phyloP scores from a whole-genome alignment of 2,888 invertebrate genomes.

The Zootermopsis nevadensis region DNA sequence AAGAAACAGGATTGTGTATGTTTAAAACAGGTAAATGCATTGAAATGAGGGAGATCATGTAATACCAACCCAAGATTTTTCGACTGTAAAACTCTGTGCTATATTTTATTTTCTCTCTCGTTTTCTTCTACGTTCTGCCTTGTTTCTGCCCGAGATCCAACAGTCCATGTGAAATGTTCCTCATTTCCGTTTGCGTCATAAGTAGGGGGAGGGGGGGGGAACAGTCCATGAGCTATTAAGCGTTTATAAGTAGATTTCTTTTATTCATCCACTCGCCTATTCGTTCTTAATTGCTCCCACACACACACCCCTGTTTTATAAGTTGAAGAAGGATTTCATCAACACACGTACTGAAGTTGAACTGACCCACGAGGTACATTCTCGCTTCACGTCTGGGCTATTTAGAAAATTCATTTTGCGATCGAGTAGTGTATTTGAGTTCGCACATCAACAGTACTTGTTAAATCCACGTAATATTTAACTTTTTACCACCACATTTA shows the following conservation, averaged over 20 bases:
- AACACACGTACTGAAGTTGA: not conserved
- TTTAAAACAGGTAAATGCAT: not conserved
- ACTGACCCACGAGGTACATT: too few relatives aligned
- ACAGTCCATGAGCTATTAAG: too few relatives aligned
- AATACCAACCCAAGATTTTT: not conserved
- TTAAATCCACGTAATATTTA: too few relatives aligned
- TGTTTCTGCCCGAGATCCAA: constrained; percentile 10
- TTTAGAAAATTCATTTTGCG: too few relatives aligned
- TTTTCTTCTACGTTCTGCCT: not conserved
- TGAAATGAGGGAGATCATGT: not conserved
- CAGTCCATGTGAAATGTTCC: constrained; percentile 42
- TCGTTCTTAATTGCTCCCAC: constrained; percentile 14
- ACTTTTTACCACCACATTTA: too few relatives aligned
- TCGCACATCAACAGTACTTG: too few relatives aligned
- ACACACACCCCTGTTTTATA: not conserved
- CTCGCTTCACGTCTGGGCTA: too few relatives aligned
- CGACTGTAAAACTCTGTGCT: not conserved
- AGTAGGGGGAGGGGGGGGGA: not conserved
- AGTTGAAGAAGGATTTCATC: not conserved
- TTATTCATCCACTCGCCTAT: not conserved
- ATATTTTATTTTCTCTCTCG: not conserved
- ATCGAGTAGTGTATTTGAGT: too few relatives aligned
- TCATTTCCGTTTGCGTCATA: constrained; percentile 44
- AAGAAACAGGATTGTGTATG: not conserved
- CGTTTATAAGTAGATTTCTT: not conserved